Evolutionary conservation across 1,140 invertebrate genomes (phyloP).

Genomic region (Trachymyrmex septentrionalis): DNA sequence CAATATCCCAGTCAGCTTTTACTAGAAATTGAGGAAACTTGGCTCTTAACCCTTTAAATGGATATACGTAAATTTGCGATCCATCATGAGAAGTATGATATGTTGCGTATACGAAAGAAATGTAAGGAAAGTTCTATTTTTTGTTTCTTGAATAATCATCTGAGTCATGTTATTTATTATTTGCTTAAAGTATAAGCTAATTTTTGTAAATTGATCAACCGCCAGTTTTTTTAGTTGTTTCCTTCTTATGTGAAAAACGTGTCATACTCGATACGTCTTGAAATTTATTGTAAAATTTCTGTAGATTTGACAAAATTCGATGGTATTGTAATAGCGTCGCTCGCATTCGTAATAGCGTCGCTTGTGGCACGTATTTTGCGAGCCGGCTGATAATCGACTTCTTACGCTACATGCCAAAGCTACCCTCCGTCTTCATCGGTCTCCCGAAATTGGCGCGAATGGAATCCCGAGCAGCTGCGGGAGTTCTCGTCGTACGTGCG

Average conservation of each 20-base stretch:
- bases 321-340: background rate
- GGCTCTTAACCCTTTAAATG: conserved; percentile 57
- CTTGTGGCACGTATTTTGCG: conserved; percentile 51
- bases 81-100: background rate
- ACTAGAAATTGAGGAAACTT: conserved; percentile 57
- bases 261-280: background rate
- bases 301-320: background rate
- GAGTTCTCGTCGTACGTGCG: conserved; percentile 70
- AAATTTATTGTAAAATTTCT: background rate
- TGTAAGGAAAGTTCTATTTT: background rate
- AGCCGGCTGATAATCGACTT: conserved; percentile 65
- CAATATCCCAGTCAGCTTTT: conserved; percentile 43
- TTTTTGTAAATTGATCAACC: background rate
- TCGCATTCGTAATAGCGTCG: conserved; percentile 43
- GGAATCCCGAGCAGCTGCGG: conserved; percentile 75
- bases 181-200: background rate
- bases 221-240: background rate
- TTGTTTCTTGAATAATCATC: background rate
- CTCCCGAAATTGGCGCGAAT: conserved; percentile 75
- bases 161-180: background rate
- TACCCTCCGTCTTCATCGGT: conserved; percentile 49
- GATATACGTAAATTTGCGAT: conserved; percentile 43
- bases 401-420: conserved; percentile 67
- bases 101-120: background rate
- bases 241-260: background rate